Evolutionary conservation across 2,113 vertebrate species (phyloP).

Genomic region (Danio rerio): GRCz12tu NC_133179.1:7297001-7297500

Average conservation of each 20-base stretch:
- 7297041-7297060: too few species aligned
- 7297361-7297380: neutral
- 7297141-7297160: too few species aligned
- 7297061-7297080: too few species aligned
- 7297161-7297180: neutral
- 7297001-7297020: too few species aligned
- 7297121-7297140: too few species aligned
- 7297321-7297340: neutral
- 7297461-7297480: conserved; percentile 16
- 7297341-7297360: neutral
- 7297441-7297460: conserved; percentile 19
- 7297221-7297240: conserved; percentile 60
- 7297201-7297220: conserved; percentile 60
- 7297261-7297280: neutral
- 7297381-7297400: too few species aligned
- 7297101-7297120: too few species aligned
- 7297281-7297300: neutral
- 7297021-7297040: too few species aligned
- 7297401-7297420: neutral
- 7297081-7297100: too few species aligned
- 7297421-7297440: conserved; percentile 21
- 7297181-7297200: conserved; percentile 45
- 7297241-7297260: conserved; percentile 14
- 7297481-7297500: conserved; percentile 8
- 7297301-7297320: neutral